Conservation (phyloP, 2,113 vertebrate species). For the Solea senegalensis region DNA sequence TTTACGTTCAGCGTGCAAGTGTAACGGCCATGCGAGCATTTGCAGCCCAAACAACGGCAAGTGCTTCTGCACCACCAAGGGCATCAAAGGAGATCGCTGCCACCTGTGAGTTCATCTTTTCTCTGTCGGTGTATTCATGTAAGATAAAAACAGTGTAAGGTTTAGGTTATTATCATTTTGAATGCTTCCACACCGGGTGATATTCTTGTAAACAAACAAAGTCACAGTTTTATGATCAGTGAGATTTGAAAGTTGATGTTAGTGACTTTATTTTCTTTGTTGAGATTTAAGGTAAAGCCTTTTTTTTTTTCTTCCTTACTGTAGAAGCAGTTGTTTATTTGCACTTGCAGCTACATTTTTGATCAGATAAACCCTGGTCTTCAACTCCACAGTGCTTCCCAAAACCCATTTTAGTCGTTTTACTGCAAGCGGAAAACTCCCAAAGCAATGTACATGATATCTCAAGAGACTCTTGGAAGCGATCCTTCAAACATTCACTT, state of each 20-base stretch:
- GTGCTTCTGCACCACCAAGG: slow-evolving; percentile 98
- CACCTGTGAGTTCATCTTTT: slow-evolving; percentile 88
- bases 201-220: too few relatives aligned
- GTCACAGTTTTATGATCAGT: too few relatives aligned
- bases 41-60: slow-evolving; percentile 95
- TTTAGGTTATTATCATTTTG: too few relatives aligned
- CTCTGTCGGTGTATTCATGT: not conserved
- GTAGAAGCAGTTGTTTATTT: slow-evolving; percentile 41
- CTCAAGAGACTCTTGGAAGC: too few relatives aligned
- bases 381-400: slow-evolving; percentile 10
- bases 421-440: too few relatives aligned
- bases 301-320: not conserved
- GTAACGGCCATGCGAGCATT: slow-evolving; percentile 94
- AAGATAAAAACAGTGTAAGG: too few relatives aligned
- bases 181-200: too few relatives aligned
- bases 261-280: too few relatives aligned
- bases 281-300: not conserved
- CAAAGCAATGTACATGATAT: too few relatives aligned
- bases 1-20: slow-evolving; percentile 89
- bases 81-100: slow-evolving; percentile 97
- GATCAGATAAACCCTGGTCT: slow-evolving; percentile 4
- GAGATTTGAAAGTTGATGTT: too few relatives aligned
- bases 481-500: too few relatives aligned
- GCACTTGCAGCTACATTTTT: slow-evolving; percentile 8
- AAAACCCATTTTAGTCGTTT: slow-evolving; percentile 18